phyloP scores from a whole-genome alignment of 2,113 vertebrate genomes.

The Vireo altiloquus region DNA sequence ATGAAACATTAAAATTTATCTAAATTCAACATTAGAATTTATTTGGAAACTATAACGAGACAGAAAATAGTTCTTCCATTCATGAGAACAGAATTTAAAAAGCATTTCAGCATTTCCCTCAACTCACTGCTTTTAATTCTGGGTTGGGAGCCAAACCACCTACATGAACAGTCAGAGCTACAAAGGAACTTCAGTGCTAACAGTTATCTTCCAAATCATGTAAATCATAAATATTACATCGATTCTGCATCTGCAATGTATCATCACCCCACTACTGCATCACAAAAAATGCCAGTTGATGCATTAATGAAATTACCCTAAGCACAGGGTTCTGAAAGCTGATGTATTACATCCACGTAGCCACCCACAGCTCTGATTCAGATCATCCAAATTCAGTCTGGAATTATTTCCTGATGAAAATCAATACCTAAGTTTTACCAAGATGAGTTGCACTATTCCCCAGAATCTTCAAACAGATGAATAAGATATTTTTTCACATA shows the following conservation, averaged over 20 bases:
- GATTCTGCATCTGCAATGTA: neutral
- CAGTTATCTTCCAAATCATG: neutral
- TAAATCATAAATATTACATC: neutral
- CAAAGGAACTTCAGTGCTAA: neutral
- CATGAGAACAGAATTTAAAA: neutral
- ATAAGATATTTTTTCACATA: neutral
- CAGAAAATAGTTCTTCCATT: neutral
- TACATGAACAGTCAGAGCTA: neutral
- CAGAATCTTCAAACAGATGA: neutral
- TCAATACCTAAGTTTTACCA: neutral
- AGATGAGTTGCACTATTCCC: neutral
- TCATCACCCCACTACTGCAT: neutral
- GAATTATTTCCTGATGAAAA: neutral
- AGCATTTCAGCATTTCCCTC: neutral
- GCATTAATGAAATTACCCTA: neutral
- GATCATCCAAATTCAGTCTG: neutral
- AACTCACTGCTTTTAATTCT: neutral
- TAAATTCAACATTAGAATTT: neutral
- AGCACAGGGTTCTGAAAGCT: neutral
- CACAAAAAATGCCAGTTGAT: neutral
- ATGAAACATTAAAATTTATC: neutral
- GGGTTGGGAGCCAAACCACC: neutral
- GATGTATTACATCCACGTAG: neutral
- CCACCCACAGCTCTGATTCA: conserved; percentile 11
- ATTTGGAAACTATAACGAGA: neutral